A percentile compares a stretch with the other conserved stretches of the same genome.
These are phyloP conservation scores for Zaprionus capensis DNA, from an alignment of 1,140 invertebrate species.

Conservation along the genomic window DNA sequence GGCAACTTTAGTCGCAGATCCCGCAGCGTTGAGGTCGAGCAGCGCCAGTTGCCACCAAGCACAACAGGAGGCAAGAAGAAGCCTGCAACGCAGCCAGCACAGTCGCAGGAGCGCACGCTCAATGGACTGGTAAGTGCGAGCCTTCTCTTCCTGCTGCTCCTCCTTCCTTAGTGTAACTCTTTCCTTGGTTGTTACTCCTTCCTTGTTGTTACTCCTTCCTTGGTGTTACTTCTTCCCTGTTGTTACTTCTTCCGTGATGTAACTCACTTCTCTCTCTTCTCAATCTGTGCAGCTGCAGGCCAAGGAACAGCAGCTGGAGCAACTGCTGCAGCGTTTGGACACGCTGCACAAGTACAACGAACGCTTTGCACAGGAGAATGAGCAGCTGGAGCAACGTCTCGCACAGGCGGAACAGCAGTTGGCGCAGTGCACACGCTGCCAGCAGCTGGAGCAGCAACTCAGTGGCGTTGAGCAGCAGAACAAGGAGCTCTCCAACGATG, in stretches of 20 bases:
- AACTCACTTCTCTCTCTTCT: too few relatives aligned
- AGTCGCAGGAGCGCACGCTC: slow-evolving; percentile 52
- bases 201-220: too few relatives aligned
- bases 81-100: slow-evolving; percentile 4
- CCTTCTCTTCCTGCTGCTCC: too few relatives aligned
- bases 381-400: slow-evolving; percentile 57
- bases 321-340: slow-evolving; percentile 70
- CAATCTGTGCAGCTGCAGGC: slow-evolving; percentile 61
- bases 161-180: neutral
- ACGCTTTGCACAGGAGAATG: slow-evolving; percentile 76
- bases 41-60: slow-evolving; percentile 31
- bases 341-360: slow-evolving; percentile 79
- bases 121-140: slow-evolving; percentile 63
- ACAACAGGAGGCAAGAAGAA: slow-evolving; percentile 33
- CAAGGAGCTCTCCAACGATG: slow-evolving; percentile 86
- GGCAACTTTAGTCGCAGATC: slow-evolving; percentile 76
- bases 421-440: slow-evolving; percentile 76
- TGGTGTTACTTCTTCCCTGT: too few relatives aligned
- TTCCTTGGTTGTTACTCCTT: too few relatives aligned
- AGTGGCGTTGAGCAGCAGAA: slow-evolving; percentile 85
- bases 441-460: slow-evolving; percentile 77
- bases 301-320: slow-evolving; percentile 83
- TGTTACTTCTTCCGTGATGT: too few relatives aligned
- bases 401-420: slow-evolving; percentile 53
- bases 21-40: slow-evolving; percentile 64